Conservation (phyloP, 1,140 invertebrate species). For the Pemphigus obesinymphae region DNA sequence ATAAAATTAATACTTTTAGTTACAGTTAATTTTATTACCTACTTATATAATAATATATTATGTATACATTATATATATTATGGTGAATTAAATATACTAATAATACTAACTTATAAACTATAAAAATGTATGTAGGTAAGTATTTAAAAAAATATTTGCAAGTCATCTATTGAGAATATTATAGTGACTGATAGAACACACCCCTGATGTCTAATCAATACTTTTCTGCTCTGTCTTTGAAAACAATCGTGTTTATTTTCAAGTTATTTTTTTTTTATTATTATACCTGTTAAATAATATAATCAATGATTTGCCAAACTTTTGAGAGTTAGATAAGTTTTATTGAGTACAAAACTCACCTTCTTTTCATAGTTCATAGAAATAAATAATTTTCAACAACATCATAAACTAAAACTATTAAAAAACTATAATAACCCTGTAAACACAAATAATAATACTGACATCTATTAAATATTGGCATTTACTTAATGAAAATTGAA, state of each 20-base stretch:
- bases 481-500: no score
- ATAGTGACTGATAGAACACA: background rate
- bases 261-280: background rate
- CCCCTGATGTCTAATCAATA: constrained; percentile 14
- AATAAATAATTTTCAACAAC: background rate
- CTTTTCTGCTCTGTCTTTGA: background rate
- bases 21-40: no score
- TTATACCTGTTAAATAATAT: background rate
- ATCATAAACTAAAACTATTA: background rate
- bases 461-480: no score
- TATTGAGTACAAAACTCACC: background rate
- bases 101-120: no score
- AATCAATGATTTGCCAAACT: background rate
- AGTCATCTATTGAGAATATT: background rate
- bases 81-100: no score
- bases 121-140: no score
- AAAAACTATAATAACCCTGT: background rate
- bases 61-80: no score
- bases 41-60: no score
- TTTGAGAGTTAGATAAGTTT: background rate
- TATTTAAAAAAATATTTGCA: no score
- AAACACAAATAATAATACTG: background rate
- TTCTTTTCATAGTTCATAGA: background rate
- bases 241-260: constrained; percentile 15
- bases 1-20: no score